Evolutionary conservation across 2,113 vertebrate genomes (phyloP), one percentile per base, ranked within the genome.

Genomic region (Manacus vitellinus): DNA sequence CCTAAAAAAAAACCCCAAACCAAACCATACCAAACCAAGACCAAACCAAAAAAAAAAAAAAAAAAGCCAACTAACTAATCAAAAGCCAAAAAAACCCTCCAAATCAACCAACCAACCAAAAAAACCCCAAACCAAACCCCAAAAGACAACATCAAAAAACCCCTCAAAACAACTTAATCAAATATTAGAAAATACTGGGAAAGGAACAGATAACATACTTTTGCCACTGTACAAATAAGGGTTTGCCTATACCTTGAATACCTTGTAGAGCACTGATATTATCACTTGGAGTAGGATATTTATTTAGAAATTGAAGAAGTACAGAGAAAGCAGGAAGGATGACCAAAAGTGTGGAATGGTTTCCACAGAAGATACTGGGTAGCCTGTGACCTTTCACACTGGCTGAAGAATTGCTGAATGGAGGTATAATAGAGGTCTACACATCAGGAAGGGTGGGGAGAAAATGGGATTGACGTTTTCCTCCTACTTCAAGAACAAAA

Each of bases 71-170:
- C 39, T 39, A 39, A 39, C 39, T 39, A 27, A 37, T 28, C 41
- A 39, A 39, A 39, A 39, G 39, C 39, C 5, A 54, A 39, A 22
- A 7, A 72, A 55, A 23, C 6, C 5, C 52, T 12, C 39, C 39
- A 39, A 39, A 39, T 39, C 39, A 15, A 23, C 25, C 18, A 31
- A 19, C 16, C 10, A 54, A 54, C 16, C 44, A 65, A 63, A 23
- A 0, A 46, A 21, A 21, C 9, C 1, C 7, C 9, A 12, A 27
- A 37, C 37, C 41, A 5, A 12, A 27, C 30, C 37, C 41, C 9
- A 54, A 54, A 41, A 21, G 43, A 73, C 52, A 54, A 54, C 28
- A 54, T 41, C 51, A 39, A 22, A 7, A 72, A 55, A 23, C 6
- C 6, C 52, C 52, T 9, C 37, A 73, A n/a, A 33, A 22, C 30